Base-by-base conservation (phyloP, 2,888 invertebrate genomes). In the Palloptera scutellata region DNA sequence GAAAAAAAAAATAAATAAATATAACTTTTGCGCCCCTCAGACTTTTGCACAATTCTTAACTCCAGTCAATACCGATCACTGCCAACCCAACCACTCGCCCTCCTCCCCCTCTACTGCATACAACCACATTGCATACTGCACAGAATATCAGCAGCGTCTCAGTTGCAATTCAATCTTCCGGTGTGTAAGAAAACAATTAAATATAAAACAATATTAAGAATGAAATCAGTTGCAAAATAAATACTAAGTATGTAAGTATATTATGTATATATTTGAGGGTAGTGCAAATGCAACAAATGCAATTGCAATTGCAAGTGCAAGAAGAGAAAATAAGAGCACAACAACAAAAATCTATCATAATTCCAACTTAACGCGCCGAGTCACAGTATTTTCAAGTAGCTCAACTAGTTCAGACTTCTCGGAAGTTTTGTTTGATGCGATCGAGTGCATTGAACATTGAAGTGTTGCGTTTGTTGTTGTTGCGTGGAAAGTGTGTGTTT, bases 391-490 rank as follows among this genome's bases (percentile, higher is more conserved):
- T 48, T 48, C 2, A 48, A 48, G 48, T 48, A 12, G 48, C 15
- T 48, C 48, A 48, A 48, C 48, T 11, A 64, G 20, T 42, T 42
- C 48, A 59, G 51, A 64, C 48, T 64, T 64, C 64, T 6, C 19
- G 64, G 58, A 64, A 64, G 57, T 64, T 19, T 15, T 45, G 40
- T 55, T 30, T 45, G 40, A 45, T 40, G 48, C 45, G 15, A 12
- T 10, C 45, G 17, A 41, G 30, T 30, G 30, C 6, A 30, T 4
- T 4, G 6, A 30, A 4, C 6, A 30, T 30, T 30, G 30, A 30
- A 30, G 30, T 30, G 30, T 30, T 6, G 30, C 30, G 30, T 30
- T 30, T 30, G 30, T 6, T 30, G 30, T 30, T 2, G 2, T 2
- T 30, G 30, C 30, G 30, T 6, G 30, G 30, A 4, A 30, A 4